Conservation (phyloP, 92 coral and sea anemone genomes). For the Scolanthus callimorphus region DNA sequence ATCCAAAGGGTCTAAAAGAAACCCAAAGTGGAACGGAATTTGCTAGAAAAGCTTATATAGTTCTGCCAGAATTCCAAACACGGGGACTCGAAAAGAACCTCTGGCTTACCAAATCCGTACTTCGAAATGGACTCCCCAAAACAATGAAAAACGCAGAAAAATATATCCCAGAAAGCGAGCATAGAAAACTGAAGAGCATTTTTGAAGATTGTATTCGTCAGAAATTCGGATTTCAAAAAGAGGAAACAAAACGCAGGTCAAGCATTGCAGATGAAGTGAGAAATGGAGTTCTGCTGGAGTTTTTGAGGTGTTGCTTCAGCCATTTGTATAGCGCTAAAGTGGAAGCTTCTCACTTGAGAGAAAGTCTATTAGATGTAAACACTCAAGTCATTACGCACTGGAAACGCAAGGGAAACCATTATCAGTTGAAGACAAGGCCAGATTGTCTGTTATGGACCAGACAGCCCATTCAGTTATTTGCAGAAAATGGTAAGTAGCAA, state of each 20-base stretch:
- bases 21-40: not conserved
- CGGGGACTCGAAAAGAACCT: not conserved
- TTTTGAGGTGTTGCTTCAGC: not conserved
- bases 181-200: not conserved
- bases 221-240: constrained; percentile 2
- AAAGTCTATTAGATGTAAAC: not conserved
- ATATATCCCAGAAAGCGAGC: not conserved
- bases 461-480: not conserved
- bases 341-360: not conserved
- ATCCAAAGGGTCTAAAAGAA: not conserved
- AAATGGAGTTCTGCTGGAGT: not conserved
- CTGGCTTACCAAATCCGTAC: not conserved
- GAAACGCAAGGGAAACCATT: not conserved
- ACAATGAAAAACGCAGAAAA: not conserved
- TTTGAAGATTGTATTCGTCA: not conserved
- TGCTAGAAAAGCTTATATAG: not conserved
- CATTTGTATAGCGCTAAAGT: not conserved
- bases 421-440: not conserved
- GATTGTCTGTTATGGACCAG: not conserved
- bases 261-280: not conserved
- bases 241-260: not conserved
- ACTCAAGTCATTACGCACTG: constrained; percentile 4
- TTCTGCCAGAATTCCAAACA: not conserved
- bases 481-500: no score
- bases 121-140: not conserved